Conservation (phyloP, 1,140 invertebrate genomes). For the Coboldia fuscipes region DNA sequence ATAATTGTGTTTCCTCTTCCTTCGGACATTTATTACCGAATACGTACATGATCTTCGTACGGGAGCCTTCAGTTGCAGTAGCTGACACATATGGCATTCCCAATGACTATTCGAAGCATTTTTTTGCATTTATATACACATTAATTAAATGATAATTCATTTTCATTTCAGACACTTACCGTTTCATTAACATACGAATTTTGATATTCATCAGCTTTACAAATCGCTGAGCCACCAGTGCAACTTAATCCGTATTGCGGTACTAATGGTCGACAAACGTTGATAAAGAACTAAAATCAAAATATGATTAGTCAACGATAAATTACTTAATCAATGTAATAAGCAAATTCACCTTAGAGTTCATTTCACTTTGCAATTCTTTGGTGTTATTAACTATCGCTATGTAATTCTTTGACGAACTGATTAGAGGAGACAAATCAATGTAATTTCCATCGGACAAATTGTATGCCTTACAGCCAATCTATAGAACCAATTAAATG, state of each 20-base stretch:
- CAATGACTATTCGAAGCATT: constrained; percentile 18
- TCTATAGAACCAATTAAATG: constrained; percentile 6
- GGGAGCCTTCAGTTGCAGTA: constrained; percentile 10
- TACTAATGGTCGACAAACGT: constrained; percentile 26
- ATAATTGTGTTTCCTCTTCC: constrained; percentile 15
- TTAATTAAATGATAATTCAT: background rate
- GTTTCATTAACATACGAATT: constrained; percentile 10
- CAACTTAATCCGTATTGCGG: constrained; percentile 23
- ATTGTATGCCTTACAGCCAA: constrained; percentile 12
- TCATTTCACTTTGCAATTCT: constrained; percentile 4
- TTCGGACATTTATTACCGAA: constrained; percentile 22
- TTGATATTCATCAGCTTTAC: constrained; percentile 25
- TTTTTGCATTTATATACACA: background rate
- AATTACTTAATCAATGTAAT: background rate
- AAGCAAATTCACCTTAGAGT: background rate
- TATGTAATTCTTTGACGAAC: constrained; percentile 22
- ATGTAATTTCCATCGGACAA: constrained; percentile 13
- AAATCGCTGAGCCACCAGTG: constrained; percentile 23
- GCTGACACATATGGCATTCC: constrained; percentile 21
- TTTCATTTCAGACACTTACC: background rate
- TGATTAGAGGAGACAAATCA: constrained; percentile 23
- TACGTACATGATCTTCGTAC: constrained; percentile 19
- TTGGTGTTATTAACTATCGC: constrained; percentile 16
- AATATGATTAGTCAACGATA: too few relatives aligned
- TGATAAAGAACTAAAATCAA: constrained; percentile 18